Evolutionary conservation across 92 coral and sea anemone genomes (phyloP), one percentile per base, ranked within the genome.

Genomic region (Heliopora coerulea): DNA sequence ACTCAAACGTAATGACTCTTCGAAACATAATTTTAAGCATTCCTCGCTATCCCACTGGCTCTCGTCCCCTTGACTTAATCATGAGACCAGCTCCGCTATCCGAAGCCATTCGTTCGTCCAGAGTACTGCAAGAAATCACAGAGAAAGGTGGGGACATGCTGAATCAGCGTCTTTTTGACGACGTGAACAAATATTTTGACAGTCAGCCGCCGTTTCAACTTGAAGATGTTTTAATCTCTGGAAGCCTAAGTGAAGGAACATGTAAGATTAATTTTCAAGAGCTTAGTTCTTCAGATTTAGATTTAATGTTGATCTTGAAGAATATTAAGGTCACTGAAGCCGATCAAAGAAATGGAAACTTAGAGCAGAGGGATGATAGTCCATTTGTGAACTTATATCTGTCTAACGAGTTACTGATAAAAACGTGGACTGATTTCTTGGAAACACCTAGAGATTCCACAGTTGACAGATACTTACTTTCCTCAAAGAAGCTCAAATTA

Each of bases 321-420:
- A 68, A 68, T 34, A 68, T 68, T 6, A 19, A 49, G 50, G 40
- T 68, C 10, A 21, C 60, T 29, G 61, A 68, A n/a, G 12, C 15
- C 21, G 75, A 68, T 2, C 75, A 68, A 68, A 9, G 6, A 28
- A 14, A 49, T 8, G 75, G 75, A 49, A 49, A 50, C 46, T 33
- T 68, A 13, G 10, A 21, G 35, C 10, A 49, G 61, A 68, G 21
- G 27, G 61, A 68, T 6, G 34, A 49, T 32, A 49, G 58, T 10
- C 75, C 75, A 15, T 68, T 68, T 32, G 75, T 68, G 27, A 30
- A 49, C 40, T 29, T 68, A 25, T 68, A 68, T 30, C 60, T 68
- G 1, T 44, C 60, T 1, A 29, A 68, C 19, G 14, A 29, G 27
- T 8, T 14, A 31, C 61, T 68, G 17, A 29, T 68, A 21, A 29